Evolutionary conservation across 2,113 vertebrate genomes (phyloP), one percentile per base, ranked within the genome.

Genomic region (Gobio gobio): DNA sequence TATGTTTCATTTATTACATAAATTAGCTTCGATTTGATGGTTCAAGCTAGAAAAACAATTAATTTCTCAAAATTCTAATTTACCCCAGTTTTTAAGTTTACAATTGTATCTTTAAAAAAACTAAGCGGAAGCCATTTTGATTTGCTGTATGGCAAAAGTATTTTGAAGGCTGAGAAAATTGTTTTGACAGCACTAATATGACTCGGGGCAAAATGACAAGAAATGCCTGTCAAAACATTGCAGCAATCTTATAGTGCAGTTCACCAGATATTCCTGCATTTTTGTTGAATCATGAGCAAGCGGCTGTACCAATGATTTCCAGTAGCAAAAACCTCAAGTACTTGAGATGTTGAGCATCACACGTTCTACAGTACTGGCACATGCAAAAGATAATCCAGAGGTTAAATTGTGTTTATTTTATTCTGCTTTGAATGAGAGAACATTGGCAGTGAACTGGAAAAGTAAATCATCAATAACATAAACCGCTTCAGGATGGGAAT

Each of bases 371-470:
- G 9, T 0, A 40, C 18, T 13, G 10, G 4, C 24, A 12, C 26
- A 58, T n/a, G 10, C 75, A 36, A 78, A 78, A 58, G 75, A 54
- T 40, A 3, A 18, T 79, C n/a, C 33, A 61, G 40, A 63, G 56
- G 43, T 49, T 49, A 74, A 14, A 45, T 47, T 49, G 70, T 24
- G 22, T 20, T 63, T 47, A 26, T 78, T 78, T 78, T 16, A 63
- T 79, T 79, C 40, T 45, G 58, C 77, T 78, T 24, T 63, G 33
- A 79, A 47, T 26, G 40, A 78, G 5, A 78, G 5, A 78, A 61
- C 54, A 78, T 59, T 43, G n/a, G 40, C 40, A 79, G 58, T 26
- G 14, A 45, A 20, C n/a, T 61, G 22, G 77, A 78, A 68, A 36
- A 58, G 78, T 9, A 68, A n/a, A 68, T 78, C 45, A 68, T 84